phyloP scores from a whole-genome alignment of 2,113 vertebrate genomes.

The Elephas maximus region DNA sequence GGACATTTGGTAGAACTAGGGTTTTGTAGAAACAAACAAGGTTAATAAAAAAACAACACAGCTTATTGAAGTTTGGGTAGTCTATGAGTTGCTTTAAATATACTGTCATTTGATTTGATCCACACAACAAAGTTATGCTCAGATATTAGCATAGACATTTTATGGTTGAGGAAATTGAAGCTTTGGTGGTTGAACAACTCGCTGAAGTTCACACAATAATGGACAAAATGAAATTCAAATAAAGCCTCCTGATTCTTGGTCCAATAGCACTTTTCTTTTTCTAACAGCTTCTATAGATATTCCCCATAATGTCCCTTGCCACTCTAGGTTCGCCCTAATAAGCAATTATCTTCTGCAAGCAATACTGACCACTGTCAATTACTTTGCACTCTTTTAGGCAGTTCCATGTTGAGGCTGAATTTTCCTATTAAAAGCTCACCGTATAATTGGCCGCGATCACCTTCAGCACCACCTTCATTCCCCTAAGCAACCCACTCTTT shows the following conservation, averaged over 20 bases:
- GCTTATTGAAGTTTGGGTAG: neutral
- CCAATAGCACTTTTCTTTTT: neutral
- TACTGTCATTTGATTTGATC: neutral
- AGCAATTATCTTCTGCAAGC: neutral
- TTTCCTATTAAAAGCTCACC: neutral
- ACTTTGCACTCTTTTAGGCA: neutral
- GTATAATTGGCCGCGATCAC: neutral
- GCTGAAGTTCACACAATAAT: neutral
- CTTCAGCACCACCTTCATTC: neutral
- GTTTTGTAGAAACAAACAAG: neutral
- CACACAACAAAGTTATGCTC: neutral
- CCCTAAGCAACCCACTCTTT: neutral
- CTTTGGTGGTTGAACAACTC: neutral
- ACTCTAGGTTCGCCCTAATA: neutral
- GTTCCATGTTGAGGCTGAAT: neutral
- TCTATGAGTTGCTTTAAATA: neutral
- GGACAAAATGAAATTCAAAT: slow-evolving; percentile 32
- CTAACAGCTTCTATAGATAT: neutral
- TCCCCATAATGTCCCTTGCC: neutral
- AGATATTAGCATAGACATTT: neutral
- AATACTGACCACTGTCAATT: neutral
- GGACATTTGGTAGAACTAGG: neutral
- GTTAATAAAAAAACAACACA: neutral
- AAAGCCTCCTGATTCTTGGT: neutral
- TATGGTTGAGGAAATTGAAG: slow-evolving; percentile 5